These are phyloP conservation scores for Hirudo medicinalis DNA, from an alignment of 1,140 invertebrate genomes.

Conservation along the genomic window DNA sequence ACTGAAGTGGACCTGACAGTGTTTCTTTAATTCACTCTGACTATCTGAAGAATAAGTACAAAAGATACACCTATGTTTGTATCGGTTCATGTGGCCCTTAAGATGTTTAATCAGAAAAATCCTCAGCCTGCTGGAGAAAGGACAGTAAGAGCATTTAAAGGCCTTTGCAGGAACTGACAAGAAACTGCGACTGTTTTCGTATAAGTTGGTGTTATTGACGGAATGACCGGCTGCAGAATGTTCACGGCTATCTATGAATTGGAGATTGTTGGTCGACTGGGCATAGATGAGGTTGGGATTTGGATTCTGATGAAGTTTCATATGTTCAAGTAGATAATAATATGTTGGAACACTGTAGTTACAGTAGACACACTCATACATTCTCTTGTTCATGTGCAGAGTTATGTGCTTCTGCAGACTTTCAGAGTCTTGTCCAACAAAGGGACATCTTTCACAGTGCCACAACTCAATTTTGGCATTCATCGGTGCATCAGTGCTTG, in stretches of 20 bases:
- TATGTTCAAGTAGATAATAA: conserved; percentile 36
- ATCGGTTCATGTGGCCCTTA: conserved; percentile 33
- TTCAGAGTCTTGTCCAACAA: conserved; percentile 69
- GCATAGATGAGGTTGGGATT: conserved; percentile 37
- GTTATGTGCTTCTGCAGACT: conserved; percentile 70
- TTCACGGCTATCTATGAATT: conserved; percentile 25
- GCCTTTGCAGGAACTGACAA: conserved; percentile 38
- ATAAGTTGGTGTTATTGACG: not conserved
- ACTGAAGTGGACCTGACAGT: conserved; percentile 11
- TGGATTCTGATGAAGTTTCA: conserved; percentile 34
- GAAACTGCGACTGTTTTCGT: not conserved
- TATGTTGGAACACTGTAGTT: conserved; percentile 64
- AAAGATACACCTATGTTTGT: not conserved
- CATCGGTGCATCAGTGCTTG: not conserved
- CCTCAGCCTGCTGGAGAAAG: conserved; percentile 57
- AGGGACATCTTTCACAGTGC: conserved; percentile 59
- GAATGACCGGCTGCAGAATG: not conserved
- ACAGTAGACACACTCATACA: conserved; percentile 67
- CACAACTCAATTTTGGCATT: conserved; percentile 33
- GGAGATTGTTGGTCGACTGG: conserved; percentile 36
- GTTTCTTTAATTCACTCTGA: not conserved
- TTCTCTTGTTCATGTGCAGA: conserved; percentile 66
- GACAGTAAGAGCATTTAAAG: conserved; percentile 58
- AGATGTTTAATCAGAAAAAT: conserved; percentile 62
- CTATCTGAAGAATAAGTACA: conserved; percentile 6